Conservation (phyloP, 1,140 invertebrate species). For the Portunus trituberculatus region DNA sequence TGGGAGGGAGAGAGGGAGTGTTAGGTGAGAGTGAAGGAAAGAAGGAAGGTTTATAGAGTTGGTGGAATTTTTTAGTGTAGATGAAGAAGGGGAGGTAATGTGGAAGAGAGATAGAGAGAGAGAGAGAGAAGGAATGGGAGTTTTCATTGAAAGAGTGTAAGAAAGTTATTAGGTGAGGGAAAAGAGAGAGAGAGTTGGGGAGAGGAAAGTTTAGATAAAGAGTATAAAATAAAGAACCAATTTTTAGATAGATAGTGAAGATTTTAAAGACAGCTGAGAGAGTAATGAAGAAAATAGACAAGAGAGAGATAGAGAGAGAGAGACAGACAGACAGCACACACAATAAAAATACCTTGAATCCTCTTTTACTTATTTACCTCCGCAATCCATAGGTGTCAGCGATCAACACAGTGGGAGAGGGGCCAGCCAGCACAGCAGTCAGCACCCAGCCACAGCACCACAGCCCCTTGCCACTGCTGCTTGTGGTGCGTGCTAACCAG, state of each 20-base stretch:
- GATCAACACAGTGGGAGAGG: constrained; percentile 54
- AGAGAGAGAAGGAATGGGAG: background rate
- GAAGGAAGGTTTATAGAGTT: background rate
- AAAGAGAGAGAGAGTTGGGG: too few relatives aligned
- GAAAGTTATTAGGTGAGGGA: too few relatives aligned
- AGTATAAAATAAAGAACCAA: too few relatives aligned
- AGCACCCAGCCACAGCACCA: constrained; percentile 34
- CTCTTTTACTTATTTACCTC: too few relatives aligned
- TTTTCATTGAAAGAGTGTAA: background rate
- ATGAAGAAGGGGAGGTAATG: background rate
- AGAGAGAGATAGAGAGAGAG: constrained; percentile 65
- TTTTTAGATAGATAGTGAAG: too few relatives aligned
- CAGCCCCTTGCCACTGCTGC: constrained; percentile 45
- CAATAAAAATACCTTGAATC: too few relatives aligned
- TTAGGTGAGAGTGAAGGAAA: background rate
- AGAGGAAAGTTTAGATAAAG: too few relatives aligned
- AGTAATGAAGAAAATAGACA: too few relatives aligned
- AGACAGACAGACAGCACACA: background rate
- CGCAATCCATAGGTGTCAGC: constrained; percentile 44
- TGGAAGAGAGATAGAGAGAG: background rate
- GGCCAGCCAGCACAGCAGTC: constrained; percentile 39
- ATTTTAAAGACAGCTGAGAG: too few relatives aligned
- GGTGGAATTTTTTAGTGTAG: background rate
- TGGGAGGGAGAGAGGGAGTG: constrained; percentile 71
- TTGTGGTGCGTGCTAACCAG: constrained; percentile 41